A percentile compares a stretch with the other conserved stretches of the same genome.
Evolutionary conservation across 2,888 invertebrate genomes (phyloP).

Genomic region (Diarsia dahlii): DNA sequence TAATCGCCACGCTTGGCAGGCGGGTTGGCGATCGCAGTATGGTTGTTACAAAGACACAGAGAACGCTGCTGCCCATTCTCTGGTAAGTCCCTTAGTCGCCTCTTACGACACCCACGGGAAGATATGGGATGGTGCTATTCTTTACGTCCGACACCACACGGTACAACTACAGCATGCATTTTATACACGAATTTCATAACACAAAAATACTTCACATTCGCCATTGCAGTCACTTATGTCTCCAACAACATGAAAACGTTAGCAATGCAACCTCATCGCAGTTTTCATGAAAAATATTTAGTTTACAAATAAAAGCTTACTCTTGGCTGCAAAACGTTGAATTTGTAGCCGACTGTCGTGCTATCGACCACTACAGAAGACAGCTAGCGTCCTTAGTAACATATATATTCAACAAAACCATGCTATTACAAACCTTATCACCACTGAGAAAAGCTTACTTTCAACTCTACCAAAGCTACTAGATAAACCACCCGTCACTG

Average conservation of each 20-base stretch:
- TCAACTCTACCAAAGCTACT: background rate
- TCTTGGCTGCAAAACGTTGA: slow-evolving; percentile 46
- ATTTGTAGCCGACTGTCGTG: slow-evolving; percentile 65
- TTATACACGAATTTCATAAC: background rate
- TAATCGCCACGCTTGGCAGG: no score
- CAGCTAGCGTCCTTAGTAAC: slow-evolving; percentile 46
- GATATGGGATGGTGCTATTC: no score
- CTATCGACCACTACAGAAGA: slow-evolving; percentile 66
- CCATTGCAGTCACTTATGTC: slow-evolving; percentile 7
- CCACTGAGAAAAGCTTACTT: background rate
- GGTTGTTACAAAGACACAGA: no score
- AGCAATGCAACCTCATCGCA: slow-evolving; percentile 12
- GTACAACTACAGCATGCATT: background rate
- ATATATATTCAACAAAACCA: slow-evolving; percentile 33
- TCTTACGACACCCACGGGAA: no score
- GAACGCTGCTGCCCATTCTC: no score
- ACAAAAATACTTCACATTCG: slow-evolving; percentile 5
- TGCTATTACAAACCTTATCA: slow-evolving; percentile 32
- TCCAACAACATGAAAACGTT: slow-evolving; percentile 11
- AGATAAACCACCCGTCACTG: slow-evolving; percentile 15
- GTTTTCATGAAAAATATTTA: slow-evolving; percentile 47
- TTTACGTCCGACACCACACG: no score
- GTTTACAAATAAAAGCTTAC: slow-evolving; percentile 52
- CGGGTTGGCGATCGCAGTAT: no score
- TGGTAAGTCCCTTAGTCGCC: no score